These are phyloP conservation scores for Falco novaeseelandiae DNA, from an alignment of 2,797 vertebrate genomes.

Conservation along the genomic window DNA sequence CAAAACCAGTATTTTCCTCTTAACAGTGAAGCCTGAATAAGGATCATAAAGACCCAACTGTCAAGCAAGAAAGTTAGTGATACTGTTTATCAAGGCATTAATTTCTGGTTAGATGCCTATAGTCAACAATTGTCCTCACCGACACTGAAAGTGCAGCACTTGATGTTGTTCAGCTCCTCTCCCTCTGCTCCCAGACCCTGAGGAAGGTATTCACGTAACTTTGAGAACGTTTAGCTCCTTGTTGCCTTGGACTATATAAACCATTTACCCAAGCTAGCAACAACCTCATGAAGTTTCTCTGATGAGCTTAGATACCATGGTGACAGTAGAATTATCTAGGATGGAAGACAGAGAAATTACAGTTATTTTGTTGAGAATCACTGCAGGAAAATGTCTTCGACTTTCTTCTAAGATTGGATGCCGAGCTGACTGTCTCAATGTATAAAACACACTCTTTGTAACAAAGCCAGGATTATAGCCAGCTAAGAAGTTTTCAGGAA, in stretches of 20 bases:
- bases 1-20: not conserved
- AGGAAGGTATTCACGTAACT: not conserved
- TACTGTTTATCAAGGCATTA: not conserved
- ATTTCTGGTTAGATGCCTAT: not conserved
- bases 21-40: not conserved
- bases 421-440: not conserved
- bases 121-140: not conserved
- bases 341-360: slow-evolving; percentile 9
- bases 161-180: not conserved
- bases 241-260: slow-evolving; percentile 10
- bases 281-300: not conserved
- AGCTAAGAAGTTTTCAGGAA: not conserved
- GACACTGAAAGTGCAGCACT: not conserved
- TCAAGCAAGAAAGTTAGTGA: not conserved
- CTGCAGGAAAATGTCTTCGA: not conserved
- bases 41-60: not conserved
- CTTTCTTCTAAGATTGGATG: not conserved
- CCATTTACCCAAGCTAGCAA: not conserved
- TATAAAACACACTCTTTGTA: not conserved
- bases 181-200: not conserved
- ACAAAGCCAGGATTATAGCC: not conserved
- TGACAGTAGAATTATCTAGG: slow-evolving; percentile 21
- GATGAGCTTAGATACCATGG: slow-evolving; percentile 10
- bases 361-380: not conserved
- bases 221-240: not conserved